Evolutionary conservation across 2,888 invertebrate species (phyloP).

Genomic region (Amorpha juglandis): DNA sequence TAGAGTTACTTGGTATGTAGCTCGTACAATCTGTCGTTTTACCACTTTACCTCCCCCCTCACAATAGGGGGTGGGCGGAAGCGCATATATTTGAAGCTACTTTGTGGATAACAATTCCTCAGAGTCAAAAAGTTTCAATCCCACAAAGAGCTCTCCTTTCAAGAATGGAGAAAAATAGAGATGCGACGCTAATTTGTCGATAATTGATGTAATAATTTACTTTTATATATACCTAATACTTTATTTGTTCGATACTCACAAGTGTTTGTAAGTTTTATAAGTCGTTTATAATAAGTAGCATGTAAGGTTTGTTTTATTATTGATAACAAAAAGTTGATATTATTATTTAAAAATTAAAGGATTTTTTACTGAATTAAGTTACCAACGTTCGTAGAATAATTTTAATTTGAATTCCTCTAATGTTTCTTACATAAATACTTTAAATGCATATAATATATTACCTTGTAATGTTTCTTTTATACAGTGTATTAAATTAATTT

Average conservation of each 20-base stretch:
- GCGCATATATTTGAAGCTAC: slow-evolving; percentile 68
- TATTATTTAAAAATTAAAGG: too few species aligned
- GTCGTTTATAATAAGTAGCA: not conserved
- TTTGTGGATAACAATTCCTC: slow-evolving; percentile 76
- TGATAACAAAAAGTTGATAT: not conserved
- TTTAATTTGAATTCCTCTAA: too few species aligned
- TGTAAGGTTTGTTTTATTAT: not conserved
- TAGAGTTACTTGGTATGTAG: not conserved
- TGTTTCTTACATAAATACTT: too few species aligned
- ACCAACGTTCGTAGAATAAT: too few species aligned
- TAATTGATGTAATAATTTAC: too few species aligned
- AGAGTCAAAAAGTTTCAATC: slow-evolving; percentile 81
- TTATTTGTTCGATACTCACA: not conserved
- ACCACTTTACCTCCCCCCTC: slow-evolving; percentile 13
- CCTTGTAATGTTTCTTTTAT: too few species aligned
- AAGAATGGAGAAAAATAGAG: slow-evolving; percentile 49
- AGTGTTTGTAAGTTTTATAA: slow-evolving; percentile 2
- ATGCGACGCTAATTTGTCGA: slow-evolving; percentile 40
- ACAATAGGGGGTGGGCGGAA: slow-evolving; percentile 33
- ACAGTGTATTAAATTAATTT: too few species aligned
- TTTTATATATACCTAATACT: too few species aligned
- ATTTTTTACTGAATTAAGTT: not conserved
- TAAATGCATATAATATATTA: too few species aligned
- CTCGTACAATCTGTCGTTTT: slow-evolving; percentile 29
- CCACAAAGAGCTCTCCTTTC: slow-evolving; percentile 74